Evolutionary conservation across 2,888 invertebrate species (phyloP).

Genomic region (Andrena marginata): DNA sequence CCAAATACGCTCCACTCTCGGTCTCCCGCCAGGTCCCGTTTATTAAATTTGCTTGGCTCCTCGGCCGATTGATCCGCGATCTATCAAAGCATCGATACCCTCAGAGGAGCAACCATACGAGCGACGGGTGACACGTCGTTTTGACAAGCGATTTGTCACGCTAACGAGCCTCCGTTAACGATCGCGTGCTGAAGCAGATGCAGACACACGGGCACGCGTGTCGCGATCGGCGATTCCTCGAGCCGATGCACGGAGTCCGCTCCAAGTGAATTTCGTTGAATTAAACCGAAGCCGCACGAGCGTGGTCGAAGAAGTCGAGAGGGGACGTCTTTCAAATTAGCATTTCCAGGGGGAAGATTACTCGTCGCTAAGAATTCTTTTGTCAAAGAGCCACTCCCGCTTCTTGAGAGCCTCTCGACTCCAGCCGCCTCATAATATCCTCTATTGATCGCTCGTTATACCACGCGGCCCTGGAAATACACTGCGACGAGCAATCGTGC

Average conservation of each 20-base stretch:
- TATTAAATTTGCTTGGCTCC: neutral
- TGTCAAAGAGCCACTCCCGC: constrained; percentile 39
- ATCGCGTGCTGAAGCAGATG: constrained; percentile 49
- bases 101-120: neutral
- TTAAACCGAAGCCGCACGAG: constrained; percentile 32
- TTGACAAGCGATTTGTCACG: constrained; percentile 77
- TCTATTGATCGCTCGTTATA: constrained; percentile 50
- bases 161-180: constrained; percentile 75
- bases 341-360: constrained; percentile 57
- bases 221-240: constrained; percentile 11
- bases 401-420: constrained; percentile 47
- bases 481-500: neutral
- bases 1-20: neutral
- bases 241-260: constrained; percentile 25
- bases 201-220: constrained; percentile 44
- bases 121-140: constrained; percentile 66
- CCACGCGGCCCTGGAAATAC: constrained; percentile 27
- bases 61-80: constrained; percentile 36
- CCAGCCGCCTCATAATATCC: constrained; percentile 51
- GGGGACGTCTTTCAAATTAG: constrained; percentile 47
- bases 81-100: constrained; percentile 10
- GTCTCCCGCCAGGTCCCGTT: neutral
- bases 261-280: constrained; percentile 49
- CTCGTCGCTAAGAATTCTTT: constrained; percentile 58
- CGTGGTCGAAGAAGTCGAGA: constrained; percentile 22